Evolutionary conservation across 1,140 invertebrate genomes (phyloP), one percentile per base, ranked within the genome.

Genomic region (Lanistes nyassanus): DNA sequence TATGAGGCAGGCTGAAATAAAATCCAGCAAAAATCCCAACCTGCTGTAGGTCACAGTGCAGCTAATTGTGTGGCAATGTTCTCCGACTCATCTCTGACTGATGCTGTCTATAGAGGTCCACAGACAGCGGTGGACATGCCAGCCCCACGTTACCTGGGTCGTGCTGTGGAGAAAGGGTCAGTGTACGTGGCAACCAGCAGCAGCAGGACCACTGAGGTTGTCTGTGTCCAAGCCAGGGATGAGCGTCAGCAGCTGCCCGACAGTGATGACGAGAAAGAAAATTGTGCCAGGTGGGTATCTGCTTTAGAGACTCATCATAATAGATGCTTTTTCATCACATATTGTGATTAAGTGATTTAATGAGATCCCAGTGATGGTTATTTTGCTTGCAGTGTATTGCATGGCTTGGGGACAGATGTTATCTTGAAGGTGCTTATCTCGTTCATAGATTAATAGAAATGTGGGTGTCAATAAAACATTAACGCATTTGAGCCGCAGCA

Each of bases 81-180:
- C 51, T 19, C 37, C n/a, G 26, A 31, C 11, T 31, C 23, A 26
- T 42, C 42, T 79, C 65, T 64, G 64, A 55, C 72, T 47, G n/a
- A n/a, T 47, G 19, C 65, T 76, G 42, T 74, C 74, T 69, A 34
- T 69, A 85, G 83, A 65, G 86, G 86, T 34, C 78, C 83, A 62
- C 85, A 87, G 77, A 86, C 86, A 1, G 85, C 91, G 39, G 85
- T 93, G 26, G 91, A 92, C 64, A 83, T 93, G 7, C 90, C 87
- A 31, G 91, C 91, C 82, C 90, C 92, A 21, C 90, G 91, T 53
- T 92, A 90, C 79, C 87, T 94, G 39, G 93, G 93, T 66, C 56
- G 86, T 79, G 82, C 86, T 42, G 77, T 88, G 39, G 74, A 86
- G 0, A 75, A 86, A 47, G 88, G 89, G 51, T 83, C 89, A 16